These are phyloP conservation scores for Philaethria dido DNA, from an alignment of 2,888 invertebrate genomes.

Conservation along the genomic window DNA sequence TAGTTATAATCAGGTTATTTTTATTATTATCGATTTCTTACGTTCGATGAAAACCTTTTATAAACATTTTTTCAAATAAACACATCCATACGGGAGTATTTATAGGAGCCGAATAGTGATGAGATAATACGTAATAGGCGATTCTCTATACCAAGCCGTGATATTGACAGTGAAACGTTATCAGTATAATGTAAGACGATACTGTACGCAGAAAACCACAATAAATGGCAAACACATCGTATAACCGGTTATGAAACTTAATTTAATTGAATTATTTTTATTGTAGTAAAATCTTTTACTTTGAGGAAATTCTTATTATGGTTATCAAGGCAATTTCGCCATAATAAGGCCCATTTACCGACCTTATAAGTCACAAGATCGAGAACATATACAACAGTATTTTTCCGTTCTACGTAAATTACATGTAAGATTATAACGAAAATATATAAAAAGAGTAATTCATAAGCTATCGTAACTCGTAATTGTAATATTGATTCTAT, in stretches of 20 bases:
- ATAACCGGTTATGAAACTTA: background rate
- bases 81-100: background rate
- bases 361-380: too few species aligned
- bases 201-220: background rate
- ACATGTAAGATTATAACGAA: too few species aligned
- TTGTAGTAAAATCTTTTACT: background rate
- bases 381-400: too few species aligned
- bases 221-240: slow-evolving; percentile 1
- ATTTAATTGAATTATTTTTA: background rate
- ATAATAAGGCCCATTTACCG: too few species aligned
- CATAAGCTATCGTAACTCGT: too few species aligned
- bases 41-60: background rate
- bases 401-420: too few species aligned
- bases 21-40: background rate
- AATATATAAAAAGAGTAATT: too few species aligned
- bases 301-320: too few species aligned
- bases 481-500: too few species aligned
- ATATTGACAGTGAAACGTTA: slow-evolving; percentile 20
- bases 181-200: slow-evolving; percentile 15
- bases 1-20: background rate
- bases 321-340: too few species aligned
- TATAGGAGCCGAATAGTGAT: slow-evolving; percentile 9
- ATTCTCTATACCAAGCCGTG: background rate
- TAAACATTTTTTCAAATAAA: too few species aligned
- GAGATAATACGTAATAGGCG: background rate